phyloP scores from a whole-genome alignment of 2,888 invertebrate species.

The Sympetrum striolatum region DNA sequence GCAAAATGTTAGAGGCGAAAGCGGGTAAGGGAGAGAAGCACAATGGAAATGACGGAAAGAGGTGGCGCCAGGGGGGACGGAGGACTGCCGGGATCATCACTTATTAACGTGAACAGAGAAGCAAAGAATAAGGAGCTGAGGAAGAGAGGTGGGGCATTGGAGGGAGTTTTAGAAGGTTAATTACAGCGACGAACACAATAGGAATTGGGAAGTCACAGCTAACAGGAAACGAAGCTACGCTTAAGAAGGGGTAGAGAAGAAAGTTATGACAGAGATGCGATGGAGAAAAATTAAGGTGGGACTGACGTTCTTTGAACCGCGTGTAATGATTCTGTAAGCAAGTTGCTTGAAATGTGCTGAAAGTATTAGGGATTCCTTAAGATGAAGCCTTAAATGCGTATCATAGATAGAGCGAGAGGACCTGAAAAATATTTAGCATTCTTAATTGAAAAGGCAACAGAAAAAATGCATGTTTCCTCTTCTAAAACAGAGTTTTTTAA shows the following conservation, averaged over 20 bases:
- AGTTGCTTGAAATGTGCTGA: background rate
- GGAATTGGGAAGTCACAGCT: background rate
- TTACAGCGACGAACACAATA: background rate
- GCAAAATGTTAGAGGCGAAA: background rate
- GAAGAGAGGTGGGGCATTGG: background rate
- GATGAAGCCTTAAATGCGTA: too few relatives aligned
- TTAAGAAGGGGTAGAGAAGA: background rate
- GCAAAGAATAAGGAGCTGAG: background rate
- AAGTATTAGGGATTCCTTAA: too few relatives aligned
- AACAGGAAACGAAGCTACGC: background rate
- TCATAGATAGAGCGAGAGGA: too few relatives aligned
- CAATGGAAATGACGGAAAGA: background rate
- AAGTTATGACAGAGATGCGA: too few relatives aligned
- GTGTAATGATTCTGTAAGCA: background rate
- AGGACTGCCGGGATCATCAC: slow-evolving; percentile 22
- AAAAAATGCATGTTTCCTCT: too few relatives aligned
- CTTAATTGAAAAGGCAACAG: too few relatives aligned
- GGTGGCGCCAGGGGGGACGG: background rate
- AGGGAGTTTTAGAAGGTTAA: background rate
- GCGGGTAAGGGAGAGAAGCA: background rate
- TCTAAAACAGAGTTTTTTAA: too few relatives aligned
- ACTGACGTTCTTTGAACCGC: background rate
- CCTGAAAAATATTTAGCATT: background rate
- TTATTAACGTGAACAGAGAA: background rate
- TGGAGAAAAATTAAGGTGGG: background rate